These are phyloP conservation scores for Bombus superbus DNA, from an alignment of 1,140 invertebrate species.

Conservation along the genomic window DNA sequence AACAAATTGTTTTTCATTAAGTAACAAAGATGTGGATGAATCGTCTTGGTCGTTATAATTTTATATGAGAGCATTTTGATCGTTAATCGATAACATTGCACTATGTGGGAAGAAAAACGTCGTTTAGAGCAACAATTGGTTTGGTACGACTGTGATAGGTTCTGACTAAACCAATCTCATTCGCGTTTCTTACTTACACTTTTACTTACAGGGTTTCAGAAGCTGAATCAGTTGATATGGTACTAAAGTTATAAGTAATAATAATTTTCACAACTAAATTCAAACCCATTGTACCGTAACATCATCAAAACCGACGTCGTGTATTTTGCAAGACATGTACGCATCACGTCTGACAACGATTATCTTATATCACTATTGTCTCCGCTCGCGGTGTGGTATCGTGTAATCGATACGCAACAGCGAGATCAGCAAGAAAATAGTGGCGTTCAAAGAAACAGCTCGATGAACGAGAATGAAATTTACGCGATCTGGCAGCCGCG, in stretches of 20 bases:
- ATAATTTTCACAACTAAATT: background rate
- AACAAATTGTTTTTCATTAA: background rate
- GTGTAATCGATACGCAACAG: background rate
- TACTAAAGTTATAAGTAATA: too few relatives aligned
- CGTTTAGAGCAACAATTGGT: background rate
- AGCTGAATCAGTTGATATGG: background rate
- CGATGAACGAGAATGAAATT: slow-evolving; percentile 37
- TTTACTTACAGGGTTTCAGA: background rate
- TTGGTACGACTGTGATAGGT: too few relatives aligned
- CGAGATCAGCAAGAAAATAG: background rate
- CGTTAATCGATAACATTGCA: too few relatives aligned
- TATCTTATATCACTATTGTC: background rate
- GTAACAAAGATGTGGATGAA: background rate
- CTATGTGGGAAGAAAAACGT: too few relatives aligned
- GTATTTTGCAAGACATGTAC: background rate
- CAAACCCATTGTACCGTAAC: background rate
- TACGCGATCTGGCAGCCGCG: slow-evolving; percentile 37
- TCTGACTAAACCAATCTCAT: too few relatives aligned
- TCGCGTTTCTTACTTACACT: background rate
- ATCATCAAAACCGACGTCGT: background rate
- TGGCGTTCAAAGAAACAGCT: background rate
- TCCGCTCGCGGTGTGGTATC: background rate
- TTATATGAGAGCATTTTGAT: too few relatives aligned
- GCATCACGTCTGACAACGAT: background rate
- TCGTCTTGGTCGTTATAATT: background rate